Evolutionary conservation across 2,113 vertebrate species (phyloP), one percentile per base, ranked within the genome.

Genomic region (Polyodon spathula): DNA sequence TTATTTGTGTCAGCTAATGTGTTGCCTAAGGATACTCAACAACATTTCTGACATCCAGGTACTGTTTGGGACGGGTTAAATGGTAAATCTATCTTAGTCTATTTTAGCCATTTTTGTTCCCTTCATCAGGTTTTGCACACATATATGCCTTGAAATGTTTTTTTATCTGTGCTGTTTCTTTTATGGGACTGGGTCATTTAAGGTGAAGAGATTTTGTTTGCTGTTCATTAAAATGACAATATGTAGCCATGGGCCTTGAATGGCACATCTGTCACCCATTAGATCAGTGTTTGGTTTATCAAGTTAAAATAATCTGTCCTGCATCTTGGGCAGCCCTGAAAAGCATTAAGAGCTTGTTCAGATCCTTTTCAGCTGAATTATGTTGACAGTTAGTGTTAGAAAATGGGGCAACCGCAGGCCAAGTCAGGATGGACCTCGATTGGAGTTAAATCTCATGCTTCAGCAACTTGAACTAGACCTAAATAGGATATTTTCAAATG

Each of bases 241-340:
- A 85, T 80, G 77, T 76, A 79, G 79, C 81, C 72, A 44, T 67
- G 66, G 75, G 78, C 80, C 72, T 79, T 71, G 74, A 63, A 78
- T 78, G 71, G 63, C 73, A 71, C 81, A 82, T 75, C 77, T 81
- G 78, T 71, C 72, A 69, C 66, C 71, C 75, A 73, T 84, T 87
- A 84, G 78, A 81, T 86, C 77, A 77, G 72, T 73, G 76, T 77
- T 79, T 79, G 78, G 78, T 81, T 85, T 81, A 89, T 80, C 77
- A 79, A 82, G 70, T 78, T 83, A 85, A 79, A 82, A 81, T 81
- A 86, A 88, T 78, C 81, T 72, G 76, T 79, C 78, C 74, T 86
- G 83, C 88, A 86, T 80, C 77, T 73, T 80, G 72, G 70, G 71
- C 76, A 81, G 64, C 75, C 73, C 65, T 66, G 55, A 66, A 75